These are phyloP conservation scores for Dascyllus trimaculatus DNA, from an alignment of 2,113 vertebrate species.

Conservation along the genomic window DNA sequence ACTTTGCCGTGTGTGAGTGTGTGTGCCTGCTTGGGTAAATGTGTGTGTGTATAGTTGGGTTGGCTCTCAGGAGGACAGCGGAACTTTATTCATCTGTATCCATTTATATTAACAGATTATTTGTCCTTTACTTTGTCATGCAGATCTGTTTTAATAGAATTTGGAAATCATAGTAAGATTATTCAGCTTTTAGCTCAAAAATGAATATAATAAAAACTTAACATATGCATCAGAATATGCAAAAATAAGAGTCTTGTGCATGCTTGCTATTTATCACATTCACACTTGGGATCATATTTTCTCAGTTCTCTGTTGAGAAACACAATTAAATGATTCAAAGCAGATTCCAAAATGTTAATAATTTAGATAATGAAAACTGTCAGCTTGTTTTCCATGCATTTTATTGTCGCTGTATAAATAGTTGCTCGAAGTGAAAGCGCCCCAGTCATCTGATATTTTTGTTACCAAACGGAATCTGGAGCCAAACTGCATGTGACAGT, in stretches of 20 bases:
- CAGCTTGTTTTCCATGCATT: not conserved
- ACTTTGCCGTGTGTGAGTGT: slow-evolving; percentile 40
- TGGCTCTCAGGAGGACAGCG: slow-evolving; percentile 30
- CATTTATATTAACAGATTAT: slow-evolving; percentile 3
- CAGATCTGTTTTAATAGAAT: too few species aligned
- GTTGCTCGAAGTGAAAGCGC: not conserved
- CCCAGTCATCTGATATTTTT: slow-evolving; percentile 6
- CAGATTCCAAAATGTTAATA: not conserved
- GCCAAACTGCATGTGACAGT: slow-evolving; percentile 24
- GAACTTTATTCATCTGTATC: slow-evolving; percentile 2
- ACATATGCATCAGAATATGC: not conserved
- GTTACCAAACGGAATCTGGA: slow-evolving; percentile 9
- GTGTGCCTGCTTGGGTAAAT: not conserved
- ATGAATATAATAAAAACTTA: not conserved
- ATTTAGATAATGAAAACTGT: not conserved
- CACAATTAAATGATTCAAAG: not conserved
- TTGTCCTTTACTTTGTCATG: not conserved
- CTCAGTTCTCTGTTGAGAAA: not conserved
- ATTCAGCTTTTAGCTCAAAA: too few species aligned
- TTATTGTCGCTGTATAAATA: not conserved
- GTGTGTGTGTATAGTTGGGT: slow-evolving; percentile 36
- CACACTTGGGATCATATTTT: not conserved
- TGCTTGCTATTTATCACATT: not conserved
- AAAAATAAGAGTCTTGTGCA: not conserved
- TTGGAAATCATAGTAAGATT: too few species aligned